A percentile compares a stretch with the other conserved stretches of the same genome.
Evolutionary conservation across 2,888 invertebrate genomes (phyloP).

Genomic region (Carabus problematicus): DNA sequence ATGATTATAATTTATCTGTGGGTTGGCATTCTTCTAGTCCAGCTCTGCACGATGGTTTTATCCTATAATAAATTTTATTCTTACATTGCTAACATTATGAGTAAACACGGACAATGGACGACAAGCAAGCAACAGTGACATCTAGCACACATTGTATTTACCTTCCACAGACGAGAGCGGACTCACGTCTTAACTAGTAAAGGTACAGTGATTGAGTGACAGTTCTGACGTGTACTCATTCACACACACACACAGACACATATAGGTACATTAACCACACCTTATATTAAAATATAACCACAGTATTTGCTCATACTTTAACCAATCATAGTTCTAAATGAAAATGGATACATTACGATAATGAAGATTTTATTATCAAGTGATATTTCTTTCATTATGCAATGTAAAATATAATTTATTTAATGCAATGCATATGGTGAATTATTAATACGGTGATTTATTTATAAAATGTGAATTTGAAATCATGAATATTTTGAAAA

Average conservation of each 20-base stretch:
- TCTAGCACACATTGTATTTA: not conserved
- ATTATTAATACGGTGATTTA: too few relatives aligned
- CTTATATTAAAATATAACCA: not conserved
- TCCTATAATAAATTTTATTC: not conserved
- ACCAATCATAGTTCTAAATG: too few relatives aligned
- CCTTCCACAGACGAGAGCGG: not conserved
- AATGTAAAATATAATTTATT: too few relatives aligned
- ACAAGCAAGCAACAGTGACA: not conserved
- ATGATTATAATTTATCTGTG: too few relatives aligned
- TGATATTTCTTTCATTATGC: too few relatives aligned
- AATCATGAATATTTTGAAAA: too few relatives aligned
- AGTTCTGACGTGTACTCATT: not conserved
- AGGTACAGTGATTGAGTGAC: constrained; percentile 8
- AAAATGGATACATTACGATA: too few relatives aligned
- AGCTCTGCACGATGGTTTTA: too few relatives aligned
- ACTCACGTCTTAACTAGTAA: not conserved
- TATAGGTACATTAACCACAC: not conserved
- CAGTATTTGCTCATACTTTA: not conserved
- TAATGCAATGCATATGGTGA: too few relatives aligned
- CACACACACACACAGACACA: constrained; percentile 2
- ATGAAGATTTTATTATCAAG: too few relatives aligned
- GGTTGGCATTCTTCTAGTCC: too few relatives aligned
- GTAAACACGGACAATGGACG: not conserved
- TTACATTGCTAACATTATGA: constrained; percentile 14
- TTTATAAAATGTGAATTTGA: too few relatives aligned